Conservation (phyloP, 2,113 vertebrate genomes). For the Oostethus manadensis region DNA sequence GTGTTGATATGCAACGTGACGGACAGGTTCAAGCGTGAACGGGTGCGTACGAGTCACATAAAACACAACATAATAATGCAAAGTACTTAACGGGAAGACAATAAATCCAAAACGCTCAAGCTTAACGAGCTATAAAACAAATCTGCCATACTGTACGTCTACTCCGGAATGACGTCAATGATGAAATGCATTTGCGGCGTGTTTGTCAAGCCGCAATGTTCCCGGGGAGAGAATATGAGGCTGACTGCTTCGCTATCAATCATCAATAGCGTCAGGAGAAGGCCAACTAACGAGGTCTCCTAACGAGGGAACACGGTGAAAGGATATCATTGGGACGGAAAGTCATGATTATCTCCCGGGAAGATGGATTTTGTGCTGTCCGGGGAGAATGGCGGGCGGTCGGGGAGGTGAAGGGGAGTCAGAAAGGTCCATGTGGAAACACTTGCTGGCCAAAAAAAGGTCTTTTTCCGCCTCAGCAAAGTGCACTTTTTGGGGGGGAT, state of each 20-base stretch:
- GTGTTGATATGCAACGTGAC: constrained; percentile 14
- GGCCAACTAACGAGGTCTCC: constrained; percentile 43
- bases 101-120: constrained; percentile 24
- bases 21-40: constrained; percentile 29
- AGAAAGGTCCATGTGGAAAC: constrained; percentile 14
- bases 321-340: constrained; percentile 42
- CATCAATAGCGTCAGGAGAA: constrained; percentile 35
- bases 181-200: constrained; percentile 37
- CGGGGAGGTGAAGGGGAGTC: neutral
- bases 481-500: too few species aligned
- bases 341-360: constrained; percentile 33
- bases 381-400: constrained; percentile 9
- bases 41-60: constrained; percentile 5
- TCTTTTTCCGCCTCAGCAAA: too few species aligned
- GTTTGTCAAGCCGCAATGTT: constrained; percentile 50
- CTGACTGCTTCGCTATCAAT: constrained; percentile 46
- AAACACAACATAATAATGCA: neutral
- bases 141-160: constrained; percentile 2
- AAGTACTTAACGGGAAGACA: constrained; percentile 4
- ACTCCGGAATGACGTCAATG: constrained; percentile 20
- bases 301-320: constrained; percentile 32
- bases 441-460: neutral
- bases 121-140: constrained; percentile 22
- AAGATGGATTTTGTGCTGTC: constrained; percentile 31
- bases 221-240: constrained; percentile 40